Percentiles rank a stretch among this genome's conserved stretches.
Conservation (phyloP, 2,113 vertebrate species). For the Haplochromis burtoni region DNA sequence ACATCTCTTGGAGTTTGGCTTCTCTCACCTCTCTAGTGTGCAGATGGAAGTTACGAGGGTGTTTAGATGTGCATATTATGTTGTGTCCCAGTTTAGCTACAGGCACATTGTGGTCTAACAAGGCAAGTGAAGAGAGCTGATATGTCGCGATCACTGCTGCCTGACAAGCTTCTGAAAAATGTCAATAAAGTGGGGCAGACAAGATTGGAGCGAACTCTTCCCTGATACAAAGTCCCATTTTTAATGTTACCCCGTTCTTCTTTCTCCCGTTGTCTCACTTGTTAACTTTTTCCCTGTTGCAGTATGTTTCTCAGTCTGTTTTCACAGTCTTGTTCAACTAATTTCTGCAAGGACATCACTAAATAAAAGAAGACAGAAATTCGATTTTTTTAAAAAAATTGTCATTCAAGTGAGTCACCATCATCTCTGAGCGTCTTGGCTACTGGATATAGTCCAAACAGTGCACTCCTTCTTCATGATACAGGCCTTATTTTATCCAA, state of each 20-base stretch:
- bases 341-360: not conserved
- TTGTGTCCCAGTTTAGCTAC: conserved; percentile 52
- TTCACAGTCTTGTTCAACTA: not conserved
- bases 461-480: not conserved
- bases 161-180: conserved; percentile 45
- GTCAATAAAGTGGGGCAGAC: conserved; percentile 41
- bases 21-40: conserved; percentile 36
- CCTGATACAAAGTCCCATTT: not conserved
- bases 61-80: conserved; percentile 52
- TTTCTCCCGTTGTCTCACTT: not conserved
- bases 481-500: conserved; percentile 11
- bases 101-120: conserved; percentile 41
- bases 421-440: not conserved
- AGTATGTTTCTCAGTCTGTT: not conserved
- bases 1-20: conserved; percentile 3
- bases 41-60: conserved; percentile 44
- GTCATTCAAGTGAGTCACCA: not conserved
- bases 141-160: not conserved
- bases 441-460: not conserved
- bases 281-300: not conserved
- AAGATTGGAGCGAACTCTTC: conserved; percentile 7
- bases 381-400: fast-evolving
- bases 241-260: not conserved
- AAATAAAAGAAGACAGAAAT: not conserved
- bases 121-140: conserved; percentile 28